Base-by-base conservation (phyloP, 2,113 vertebrate genomes). In the Rattus rattus region DNA sequence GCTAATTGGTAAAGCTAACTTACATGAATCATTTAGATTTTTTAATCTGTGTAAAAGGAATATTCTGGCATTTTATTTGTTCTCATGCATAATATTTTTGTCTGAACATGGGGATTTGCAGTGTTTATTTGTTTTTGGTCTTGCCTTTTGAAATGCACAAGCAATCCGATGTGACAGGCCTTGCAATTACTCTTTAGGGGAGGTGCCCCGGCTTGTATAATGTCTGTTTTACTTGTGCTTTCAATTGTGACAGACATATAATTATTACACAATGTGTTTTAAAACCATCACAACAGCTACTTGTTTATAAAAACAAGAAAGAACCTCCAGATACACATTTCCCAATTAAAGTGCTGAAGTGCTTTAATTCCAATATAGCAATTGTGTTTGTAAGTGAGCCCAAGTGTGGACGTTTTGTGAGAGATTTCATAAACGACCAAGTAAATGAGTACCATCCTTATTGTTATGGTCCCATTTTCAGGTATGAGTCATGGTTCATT, bases 211-310 rank as follows among this genome's bases (percentile, higher is more conserved):
- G 43, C 92, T 97, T 97, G 56, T 87, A 95, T 90, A 96, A 84
- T 90, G 88, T 97, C 73, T 90, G 84, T 97, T 97, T 98, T 92
- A 94, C n/a, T 98, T 92, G 72, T 97, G 94, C 67, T 98, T 98
- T 98, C 97, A 98, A 65, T 97, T 94, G 96, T 79, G 65, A 92
- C 59, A 97, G 95, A 98, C 91, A 96, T 95, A 92, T 92, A 98
- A 98, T 98, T 98, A 98, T 98, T 98, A 96, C 28, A 97, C 93
- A 98, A 97, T 96, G 96, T 95, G 63, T 97, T 90, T 98, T 76
- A 12, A 94, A 98, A 96, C 94, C 94, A 98, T 98, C 95, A 98
- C 95, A 98, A 98, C 49, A 97, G 83, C 96, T 89, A 95, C 43
- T 92, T 96, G 98, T 97, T 98, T 97, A 95, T 97, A 98, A 98